Evolutionary conservation across 2,113 vertebrate species (phyloP).

Genomic region (Myrmecobius fasciatus): DNA sequence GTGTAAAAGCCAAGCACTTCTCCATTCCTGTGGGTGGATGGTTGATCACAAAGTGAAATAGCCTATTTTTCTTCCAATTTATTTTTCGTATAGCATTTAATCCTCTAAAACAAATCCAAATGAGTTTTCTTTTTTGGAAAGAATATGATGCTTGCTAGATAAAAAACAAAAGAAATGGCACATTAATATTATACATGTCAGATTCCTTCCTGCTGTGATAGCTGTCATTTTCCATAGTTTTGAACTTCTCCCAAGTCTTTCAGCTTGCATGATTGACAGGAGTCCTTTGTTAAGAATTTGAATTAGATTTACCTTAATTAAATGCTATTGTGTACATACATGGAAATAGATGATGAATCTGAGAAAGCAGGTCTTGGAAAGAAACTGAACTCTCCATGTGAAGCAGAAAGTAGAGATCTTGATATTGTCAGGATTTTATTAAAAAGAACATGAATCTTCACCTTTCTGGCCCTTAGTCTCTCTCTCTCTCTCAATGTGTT

Average conservation of each 20-base stretch:
- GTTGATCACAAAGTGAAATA: conserved; percentile 32
- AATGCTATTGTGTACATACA: neutral
- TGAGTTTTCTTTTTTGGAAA: neutral
- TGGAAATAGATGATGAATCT: neutral
- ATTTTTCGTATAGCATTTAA: conserved; percentile 2
- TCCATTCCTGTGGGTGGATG: neutral
- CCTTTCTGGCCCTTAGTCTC: neutral
- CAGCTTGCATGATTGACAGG: conserved; percentile 26
- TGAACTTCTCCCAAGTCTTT: neutral
- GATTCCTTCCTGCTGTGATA: neutral
- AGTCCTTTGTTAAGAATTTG: neutral
- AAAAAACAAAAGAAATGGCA: neutral
- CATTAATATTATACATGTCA: neutral
- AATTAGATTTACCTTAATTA: conserved; percentile 43
- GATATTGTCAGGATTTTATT: neutral
- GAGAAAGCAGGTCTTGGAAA: neutral
- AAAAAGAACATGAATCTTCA: neutral
- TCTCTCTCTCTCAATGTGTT: too few relatives aligned
- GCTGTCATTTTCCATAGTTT: conserved; percentile 15
- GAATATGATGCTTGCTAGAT: neutral
- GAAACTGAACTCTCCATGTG: conserved; percentile 14
- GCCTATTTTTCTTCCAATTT: conserved; percentile 39
- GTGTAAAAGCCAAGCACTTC: neutral
- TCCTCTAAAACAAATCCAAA: neutral
- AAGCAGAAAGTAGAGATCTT: neutral